These are phyloP conservation scores for Pangasius mekongensis DNA, from an alignment of 2,797 vertebrate genomes.

Conservation along the genomic window DNA sequence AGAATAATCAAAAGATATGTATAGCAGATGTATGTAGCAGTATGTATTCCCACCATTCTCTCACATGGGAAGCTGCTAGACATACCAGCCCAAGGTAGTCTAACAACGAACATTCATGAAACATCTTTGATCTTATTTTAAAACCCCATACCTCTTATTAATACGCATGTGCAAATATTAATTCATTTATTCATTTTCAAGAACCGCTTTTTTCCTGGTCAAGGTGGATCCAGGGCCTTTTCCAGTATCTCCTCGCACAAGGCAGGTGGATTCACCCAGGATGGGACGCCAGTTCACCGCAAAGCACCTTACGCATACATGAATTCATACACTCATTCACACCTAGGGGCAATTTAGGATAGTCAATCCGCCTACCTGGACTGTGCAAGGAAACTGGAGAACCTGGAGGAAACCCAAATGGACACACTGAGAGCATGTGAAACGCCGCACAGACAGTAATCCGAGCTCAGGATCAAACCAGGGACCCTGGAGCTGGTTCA, in stretches of 20 bases:
- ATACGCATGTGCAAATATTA: background rate
- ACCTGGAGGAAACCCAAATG: background rate
- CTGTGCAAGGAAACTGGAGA: background rate
- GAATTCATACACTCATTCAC: background rate
- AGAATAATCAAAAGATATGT: slow-evolving; percentile 12
- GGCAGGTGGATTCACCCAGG: background rate
- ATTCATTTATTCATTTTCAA: background rate
- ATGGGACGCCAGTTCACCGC: background rate
- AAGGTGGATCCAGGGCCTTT: background rate
- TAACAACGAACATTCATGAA: background rate
- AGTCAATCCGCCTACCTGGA: background rate
- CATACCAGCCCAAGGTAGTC: background rate
- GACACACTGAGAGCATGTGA: background rate
- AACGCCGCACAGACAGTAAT: background rate
- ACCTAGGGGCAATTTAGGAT: background rate
- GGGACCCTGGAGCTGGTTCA: background rate
- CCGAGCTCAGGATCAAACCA: too few species aligned
- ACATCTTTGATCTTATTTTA: background rate
- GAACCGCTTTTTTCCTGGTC: background rate
- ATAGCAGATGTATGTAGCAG: background rate
- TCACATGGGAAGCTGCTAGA: background rate
- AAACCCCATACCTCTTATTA: background rate
- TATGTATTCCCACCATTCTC: background rate
- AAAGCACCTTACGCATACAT: background rate
- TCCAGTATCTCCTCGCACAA: background rate